These are phyloP conservation scores for Bothrops alternatus DNA, from an alignment of 2,797 vertebrate genomes.

Conservation along the genomic window DNA sequence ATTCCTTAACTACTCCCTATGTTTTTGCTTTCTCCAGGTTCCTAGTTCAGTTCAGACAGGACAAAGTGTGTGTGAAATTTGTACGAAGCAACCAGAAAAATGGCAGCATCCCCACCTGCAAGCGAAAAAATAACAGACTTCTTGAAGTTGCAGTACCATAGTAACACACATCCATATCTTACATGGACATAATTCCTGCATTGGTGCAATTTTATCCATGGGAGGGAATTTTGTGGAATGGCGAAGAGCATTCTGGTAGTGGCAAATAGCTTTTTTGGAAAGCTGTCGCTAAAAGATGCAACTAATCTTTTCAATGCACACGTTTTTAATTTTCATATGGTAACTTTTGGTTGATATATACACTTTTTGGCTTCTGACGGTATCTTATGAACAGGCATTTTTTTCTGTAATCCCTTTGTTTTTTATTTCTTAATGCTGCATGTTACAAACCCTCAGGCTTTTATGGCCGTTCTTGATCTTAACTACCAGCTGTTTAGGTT, in stretches of 20 bases:
- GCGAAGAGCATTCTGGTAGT: conserved; percentile 39
- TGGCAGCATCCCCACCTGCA: conserved; percentile 87
- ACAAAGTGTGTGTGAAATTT: conserved; percentile 99
- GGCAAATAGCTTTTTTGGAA: conserved; percentile 59
- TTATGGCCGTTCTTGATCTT: conserved; percentile 53
- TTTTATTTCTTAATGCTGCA: conserved; percentile 55
- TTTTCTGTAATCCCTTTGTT: conserved; percentile 54
- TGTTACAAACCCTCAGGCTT: conserved; percentile 52
- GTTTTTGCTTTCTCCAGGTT: conserved; percentile 77
- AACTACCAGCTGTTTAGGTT: conserved; percentile 23
- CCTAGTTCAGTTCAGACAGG: conserved; percentile 95
- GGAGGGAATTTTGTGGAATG: conserved; percentile 61
- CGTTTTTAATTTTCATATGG: conserved; percentile 46
- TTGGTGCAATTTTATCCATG: conserved; percentile 78
- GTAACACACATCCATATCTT: conserved; percentile 51
- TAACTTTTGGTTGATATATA: conserved; percentile 55
- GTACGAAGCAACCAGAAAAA: conserved; percentile 88
- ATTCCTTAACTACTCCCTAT: conserved; percentile 1
- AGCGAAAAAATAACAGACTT: conserved; percentile 96
- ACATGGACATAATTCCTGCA: conserved; percentile 68
- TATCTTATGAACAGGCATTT: conserved; percentile 55
- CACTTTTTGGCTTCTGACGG: conserved; percentile 45
- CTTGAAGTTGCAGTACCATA: conserved; percentile 93
- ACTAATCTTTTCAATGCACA: conserved; percentile 57
- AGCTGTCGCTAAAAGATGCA: conserved; percentile 68